Conservation (phyloP, 2,888 invertebrate species). For the Suillia variegata region DNA sequence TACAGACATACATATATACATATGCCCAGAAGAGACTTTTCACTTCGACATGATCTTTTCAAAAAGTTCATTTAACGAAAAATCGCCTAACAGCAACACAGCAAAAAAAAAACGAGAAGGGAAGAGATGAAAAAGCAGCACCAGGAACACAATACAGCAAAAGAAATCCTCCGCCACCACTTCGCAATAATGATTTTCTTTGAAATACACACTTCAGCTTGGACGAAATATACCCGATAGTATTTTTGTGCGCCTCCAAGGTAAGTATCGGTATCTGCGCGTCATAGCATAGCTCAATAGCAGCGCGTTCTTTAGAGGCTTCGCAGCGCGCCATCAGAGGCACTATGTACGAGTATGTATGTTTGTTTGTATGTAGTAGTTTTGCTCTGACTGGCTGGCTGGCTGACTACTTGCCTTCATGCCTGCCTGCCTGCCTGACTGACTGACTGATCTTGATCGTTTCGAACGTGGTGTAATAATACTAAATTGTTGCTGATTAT, state of each 20-base stretch:
- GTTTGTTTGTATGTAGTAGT: background rate
- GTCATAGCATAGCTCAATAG: background rate
- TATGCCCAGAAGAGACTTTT: too few relatives aligned
- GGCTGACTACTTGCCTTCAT: background rate
- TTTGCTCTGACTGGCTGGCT: background rate
- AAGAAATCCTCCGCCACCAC: too few relatives aligned
- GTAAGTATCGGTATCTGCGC: background rate
- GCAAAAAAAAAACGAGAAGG: background rate
- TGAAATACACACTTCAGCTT: constrained; percentile 46
- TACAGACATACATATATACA: too few relatives aligned
- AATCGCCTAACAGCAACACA: too few relatives aligned
- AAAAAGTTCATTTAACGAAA: constrained; percentile 17
- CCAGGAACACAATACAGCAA: too few relatives aligned
- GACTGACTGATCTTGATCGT: constrained; percentile 26
- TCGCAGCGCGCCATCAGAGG: too few relatives aligned
- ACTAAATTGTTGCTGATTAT: constrained; percentile 62
- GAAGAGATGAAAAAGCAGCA: background rate
- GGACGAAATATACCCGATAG: background rate
- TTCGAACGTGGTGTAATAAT: constrained; percentile 53
- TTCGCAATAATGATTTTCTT: constrained; percentile 53
- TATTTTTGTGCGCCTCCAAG: background rate
- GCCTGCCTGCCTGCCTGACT: background rate
- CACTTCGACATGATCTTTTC: constrained; percentile 15
- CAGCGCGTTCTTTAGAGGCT: too few relatives aligned
- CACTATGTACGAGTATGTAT: too few relatives aligned